Base-by-base conservation (phyloP, 2,888 invertebrate genomes). In the Thecocarcelia acutangulata region DNA sequence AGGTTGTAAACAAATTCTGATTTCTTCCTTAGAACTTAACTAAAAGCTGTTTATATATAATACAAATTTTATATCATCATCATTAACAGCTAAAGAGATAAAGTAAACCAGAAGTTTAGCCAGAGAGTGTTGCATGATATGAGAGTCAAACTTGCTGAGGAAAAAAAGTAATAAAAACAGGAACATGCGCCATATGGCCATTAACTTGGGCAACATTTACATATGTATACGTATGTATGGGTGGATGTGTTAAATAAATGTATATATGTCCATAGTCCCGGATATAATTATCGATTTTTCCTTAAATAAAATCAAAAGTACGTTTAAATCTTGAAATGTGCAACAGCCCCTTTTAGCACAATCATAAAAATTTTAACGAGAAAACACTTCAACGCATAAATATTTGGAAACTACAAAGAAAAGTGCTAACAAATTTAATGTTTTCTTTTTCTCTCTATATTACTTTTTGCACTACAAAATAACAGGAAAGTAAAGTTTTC, bases 231-330 rank as follows among this genome's bases (percentile, higher is more conserved):
- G 9, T 33, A 33, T 33, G 33, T 33, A 33, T 33, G 24, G 2
- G 5, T 24, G 24, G 24, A 24, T 24, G 24, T 24, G 5, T 33
- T 9, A 33, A 6, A 33, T 33, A 8, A 1, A 33, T 33, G 9
- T 9, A 28, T 50, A 46, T 11, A 42, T 44, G 24, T 64, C 54
- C 46, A 59, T 19, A 52, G 21, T 33, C 82, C 82, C 74, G 61
- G 70, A 74, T 70, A 82, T 48, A 78, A 78, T 74, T 82, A 82
- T 82, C 75, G 82, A 82, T 82, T 82, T 82, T 82, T 82, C 70
- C 59, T 17, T 42, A 74, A 74, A 54, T 13, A 44, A 56, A 46
- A 64, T 40, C 19, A 3, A 78, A 64, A 73, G 40, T 56, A 52
- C 40, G 73, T 44, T 73, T 33, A 58, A 70, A 52, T 75, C 44